A percentile compares a stretch with the other conserved stretches of the same genome.
These are phyloP conservation scores for Papilio helenus DNA, from an alignment of 1,140 invertebrate genomes.

Conservation along the genomic window DNA sequence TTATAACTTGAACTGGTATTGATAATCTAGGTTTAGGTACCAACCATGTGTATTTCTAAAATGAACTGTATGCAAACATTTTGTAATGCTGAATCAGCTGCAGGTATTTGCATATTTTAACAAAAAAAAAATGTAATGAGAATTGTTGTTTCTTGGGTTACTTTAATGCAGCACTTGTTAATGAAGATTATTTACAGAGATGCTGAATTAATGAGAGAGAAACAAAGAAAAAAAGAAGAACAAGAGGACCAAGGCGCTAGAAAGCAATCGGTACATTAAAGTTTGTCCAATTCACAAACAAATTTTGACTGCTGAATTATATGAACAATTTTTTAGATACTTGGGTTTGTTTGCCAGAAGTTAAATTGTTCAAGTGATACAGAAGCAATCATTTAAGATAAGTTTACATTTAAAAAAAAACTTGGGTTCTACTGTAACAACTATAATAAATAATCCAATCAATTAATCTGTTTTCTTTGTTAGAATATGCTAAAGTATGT, in stretches of 20 bases:
- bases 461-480: constrained; percentile 41
- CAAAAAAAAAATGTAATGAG: background rate
- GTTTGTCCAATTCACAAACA: constrained; percentile 41
- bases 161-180: background rate
- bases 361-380: constrained; percentile 65
- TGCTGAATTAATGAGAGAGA: constrained; percentile 92
- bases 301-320: constrained; percentile 55
- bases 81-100: background rate
- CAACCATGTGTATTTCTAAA: background rate
- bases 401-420: constrained; percentile 43
- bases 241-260: constrained; percentile 60
- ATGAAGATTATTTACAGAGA: constrained; percentile 84
- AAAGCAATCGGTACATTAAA: constrained; percentile 82
- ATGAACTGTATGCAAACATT: background rate
- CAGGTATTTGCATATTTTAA: background rate
- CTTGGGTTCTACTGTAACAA: constrained; percentile 21
- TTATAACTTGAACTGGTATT: background rate
- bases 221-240: constrained; percentile 88
- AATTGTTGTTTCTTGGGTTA: background rate
- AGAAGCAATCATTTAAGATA: constrained; percentile 57
- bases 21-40: background rate
- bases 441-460: constrained; percentile 40
- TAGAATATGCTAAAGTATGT: constrained; percentile 37
- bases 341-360: constrained; percentile 56
- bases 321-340: constrained; percentile 49